These are phyloP conservation scores for Zele albiditarsus DNA, from an alignment of 2,888 invertebrate genomes.

Conservation along the genomic window DNA sequence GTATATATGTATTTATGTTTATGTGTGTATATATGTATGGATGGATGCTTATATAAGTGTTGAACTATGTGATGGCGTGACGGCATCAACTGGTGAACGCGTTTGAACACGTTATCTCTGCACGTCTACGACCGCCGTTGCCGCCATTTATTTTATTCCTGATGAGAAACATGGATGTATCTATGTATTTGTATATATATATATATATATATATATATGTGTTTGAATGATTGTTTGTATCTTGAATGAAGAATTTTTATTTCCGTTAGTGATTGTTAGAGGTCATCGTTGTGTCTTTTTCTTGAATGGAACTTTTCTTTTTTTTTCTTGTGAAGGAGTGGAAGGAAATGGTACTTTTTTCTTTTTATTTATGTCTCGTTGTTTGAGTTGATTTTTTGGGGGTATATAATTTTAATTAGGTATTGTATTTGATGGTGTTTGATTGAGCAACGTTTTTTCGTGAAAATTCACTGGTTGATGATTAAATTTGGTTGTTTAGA, in stretches of 20 bases:
- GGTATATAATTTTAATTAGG: neutral
- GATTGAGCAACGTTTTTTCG: too few species aligned
- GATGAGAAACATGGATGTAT: neutral
- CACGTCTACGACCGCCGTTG: too few species aligned
- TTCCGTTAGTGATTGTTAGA: neutral
- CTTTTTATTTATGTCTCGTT: neutral
- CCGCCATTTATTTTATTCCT: neutral
- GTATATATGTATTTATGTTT: conserved; percentile 3
- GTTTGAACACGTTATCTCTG: neutral
- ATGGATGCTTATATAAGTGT: neutral
- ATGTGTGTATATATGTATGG: neutral
- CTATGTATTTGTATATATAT: neutral
- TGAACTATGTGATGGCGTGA: neutral
- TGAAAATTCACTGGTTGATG: too few species aligned
- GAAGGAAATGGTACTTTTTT: neutral
- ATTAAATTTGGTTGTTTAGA: too few species aligned
- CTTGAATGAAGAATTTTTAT: neutral
- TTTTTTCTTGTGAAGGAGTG: too few species aligned
- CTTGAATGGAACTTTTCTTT: too few species aligned
- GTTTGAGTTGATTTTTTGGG: neutral
- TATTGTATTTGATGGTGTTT: too few species aligned
- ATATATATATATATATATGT: neutral
- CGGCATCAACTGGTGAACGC: neutral
- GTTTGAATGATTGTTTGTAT: neutral
- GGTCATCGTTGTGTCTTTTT: too few species aligned